Conservation (phyloP, 2,888 invertebrate genomes). For the Smittia sp. region DNA sequence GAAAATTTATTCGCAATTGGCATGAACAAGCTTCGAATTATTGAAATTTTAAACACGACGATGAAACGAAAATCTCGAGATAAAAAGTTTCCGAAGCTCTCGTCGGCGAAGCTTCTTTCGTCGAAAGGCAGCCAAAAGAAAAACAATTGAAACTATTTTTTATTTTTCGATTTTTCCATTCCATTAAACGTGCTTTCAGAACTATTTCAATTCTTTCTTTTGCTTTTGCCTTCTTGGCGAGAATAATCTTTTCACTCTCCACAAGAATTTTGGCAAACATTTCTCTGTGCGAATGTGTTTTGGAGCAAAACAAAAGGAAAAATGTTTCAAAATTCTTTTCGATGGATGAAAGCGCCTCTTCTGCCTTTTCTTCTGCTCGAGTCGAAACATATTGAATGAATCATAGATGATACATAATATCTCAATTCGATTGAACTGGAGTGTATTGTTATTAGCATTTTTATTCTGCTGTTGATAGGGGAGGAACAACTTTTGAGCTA, state of each 20-base stretch:
- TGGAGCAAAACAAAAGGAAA: neutral
- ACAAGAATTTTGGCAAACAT: constrained; percentile 35
- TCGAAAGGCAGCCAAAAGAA: neutral
- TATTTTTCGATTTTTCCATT: constrained; percentile 36
- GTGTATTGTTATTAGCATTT: constrained; percentile 41
- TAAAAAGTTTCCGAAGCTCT: neutral
- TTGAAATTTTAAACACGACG: constrained; percentile 21
- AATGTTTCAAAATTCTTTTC: constrained; percentile 5
- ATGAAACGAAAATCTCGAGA: neutral
- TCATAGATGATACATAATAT: constrained; percentile 29
- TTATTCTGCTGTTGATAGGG: constrained; percentile 12
- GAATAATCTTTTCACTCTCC: constrained; percentile 9
- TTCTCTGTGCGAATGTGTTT: constrained; percentile 29
- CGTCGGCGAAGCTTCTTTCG: neutral
- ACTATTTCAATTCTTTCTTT: constrained; percentile 35
- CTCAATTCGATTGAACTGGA: constrained; percentile 13
- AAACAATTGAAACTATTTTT: constrained; percentile 41
- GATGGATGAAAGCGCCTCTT: neutral
- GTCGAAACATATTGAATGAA: constrained; percentile 39
- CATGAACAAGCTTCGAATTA: constrained; percentile 13
- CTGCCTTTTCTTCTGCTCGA: neutral
- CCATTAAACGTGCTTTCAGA: constrained; percentile 40
- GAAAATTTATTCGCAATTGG: constrained; percentile 11
- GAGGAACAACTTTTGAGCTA: constrained; percentile 17
- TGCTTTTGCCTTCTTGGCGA: constrained; percentile 14